These are phyloP conservation scores for Trematomus loennbergii DNA, from an alignment of 2,113 vertebrate genomes.

Conservation along the genomic window DNA sequence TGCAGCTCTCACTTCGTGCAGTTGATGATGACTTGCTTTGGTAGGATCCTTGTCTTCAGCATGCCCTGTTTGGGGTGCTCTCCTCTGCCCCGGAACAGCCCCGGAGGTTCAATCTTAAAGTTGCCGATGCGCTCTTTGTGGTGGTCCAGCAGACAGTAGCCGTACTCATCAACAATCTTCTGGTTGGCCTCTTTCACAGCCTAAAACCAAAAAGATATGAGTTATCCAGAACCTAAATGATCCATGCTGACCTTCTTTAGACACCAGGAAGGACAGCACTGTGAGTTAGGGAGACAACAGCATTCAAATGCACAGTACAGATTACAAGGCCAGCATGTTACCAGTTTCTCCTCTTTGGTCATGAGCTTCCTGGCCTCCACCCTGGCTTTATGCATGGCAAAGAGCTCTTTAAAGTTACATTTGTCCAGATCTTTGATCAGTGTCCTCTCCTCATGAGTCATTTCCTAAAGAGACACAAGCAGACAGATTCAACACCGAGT, in stretches of 20 bases:
- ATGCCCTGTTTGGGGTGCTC: conserved; percentile 84
- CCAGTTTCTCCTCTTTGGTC: conserved; percentile 85
- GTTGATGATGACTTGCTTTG: conserved; percentile 84
- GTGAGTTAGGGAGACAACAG: background rate
- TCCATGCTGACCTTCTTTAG: background rate
- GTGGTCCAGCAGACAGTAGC: conserved; percentile 80
- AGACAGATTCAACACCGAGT: background rate
- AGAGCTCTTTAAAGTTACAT: conserved; percentile 83
- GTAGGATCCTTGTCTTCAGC: conserved; percentile 83
- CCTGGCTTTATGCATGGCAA: conserved; percentile 81
- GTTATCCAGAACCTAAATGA: background rate
- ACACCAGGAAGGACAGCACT: background rate
- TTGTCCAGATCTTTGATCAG: conserved; percentile 82
- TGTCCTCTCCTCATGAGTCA: conserved; percentile 79
- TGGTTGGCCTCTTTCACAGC: conserved; percentile 79
- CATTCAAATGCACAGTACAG: background rate
- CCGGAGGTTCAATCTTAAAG: conserved; percentile 82
- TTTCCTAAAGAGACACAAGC: conserved; percentile 75
- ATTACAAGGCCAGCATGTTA: conserved; percentile 15
- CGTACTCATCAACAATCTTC: conserved; percentile 80
- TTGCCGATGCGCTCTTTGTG: conserved; percentile 80
- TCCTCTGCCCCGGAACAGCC: conserved; percentile 77
- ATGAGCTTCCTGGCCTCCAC: conserved; percentile 81
- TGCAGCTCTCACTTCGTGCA: conserved; percentile 70
- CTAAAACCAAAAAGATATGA: conserved; percentile 23